Evolutionary conservation across 2,113 vertebrate species (phyloP).

Genomic region (Siphamia tubifer): DNA sequence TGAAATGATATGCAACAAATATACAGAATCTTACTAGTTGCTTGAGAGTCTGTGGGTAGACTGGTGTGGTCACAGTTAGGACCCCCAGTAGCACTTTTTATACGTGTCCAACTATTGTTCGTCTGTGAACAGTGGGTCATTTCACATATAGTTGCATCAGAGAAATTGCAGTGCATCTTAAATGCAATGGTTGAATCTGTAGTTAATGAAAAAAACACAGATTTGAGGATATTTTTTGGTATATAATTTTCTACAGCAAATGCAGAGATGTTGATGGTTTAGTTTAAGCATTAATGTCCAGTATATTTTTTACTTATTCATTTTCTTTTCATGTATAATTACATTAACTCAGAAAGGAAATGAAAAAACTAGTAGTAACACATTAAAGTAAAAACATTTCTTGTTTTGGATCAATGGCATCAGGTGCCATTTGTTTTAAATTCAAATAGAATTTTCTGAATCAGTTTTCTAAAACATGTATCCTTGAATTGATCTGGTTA

Average conservation of each 20-base stretch:
- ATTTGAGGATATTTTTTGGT: background rate
- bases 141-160: constrained; percentile 8
- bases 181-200: constrained; percentile 44
- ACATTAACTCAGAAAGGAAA: no score
- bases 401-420: no score
- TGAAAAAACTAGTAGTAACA: no score
- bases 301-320: background rate
- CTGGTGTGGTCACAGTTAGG: constrained; percentile 51
- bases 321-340: background rate
- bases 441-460: no score
- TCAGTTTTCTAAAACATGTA: no score
- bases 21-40: constrained; percentile 3
- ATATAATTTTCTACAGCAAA: no score
- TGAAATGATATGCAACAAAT: background rate
- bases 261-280: background rate
- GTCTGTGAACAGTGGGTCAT: constrained; percentile 32
- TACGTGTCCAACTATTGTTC: constrained; percentile 24
- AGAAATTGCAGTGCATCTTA: constrained; percentile 51
- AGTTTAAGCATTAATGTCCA: background rate
- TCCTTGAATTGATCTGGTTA: no score
- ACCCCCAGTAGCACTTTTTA: background rate
- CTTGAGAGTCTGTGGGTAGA: background rate
- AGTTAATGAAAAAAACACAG: background rate
- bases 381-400: no score
- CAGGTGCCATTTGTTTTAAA: no score